phyloP scores from a whole-genome alignment of 2,797 vertebrate species.

The Cyprinella venusta region DNA sequence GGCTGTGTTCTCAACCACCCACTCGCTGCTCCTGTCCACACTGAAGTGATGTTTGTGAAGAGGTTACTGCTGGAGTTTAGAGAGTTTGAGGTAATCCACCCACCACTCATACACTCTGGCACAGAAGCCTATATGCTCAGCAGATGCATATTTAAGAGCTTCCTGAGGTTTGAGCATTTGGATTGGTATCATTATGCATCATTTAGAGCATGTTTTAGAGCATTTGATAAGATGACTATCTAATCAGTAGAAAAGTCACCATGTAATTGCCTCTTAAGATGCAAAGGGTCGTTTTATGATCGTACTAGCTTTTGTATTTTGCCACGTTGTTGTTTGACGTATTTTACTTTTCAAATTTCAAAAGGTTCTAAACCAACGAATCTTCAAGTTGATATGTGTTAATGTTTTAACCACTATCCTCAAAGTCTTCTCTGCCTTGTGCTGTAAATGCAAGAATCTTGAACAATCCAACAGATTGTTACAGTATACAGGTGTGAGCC shows the following conservation, averaged over 20 bases:
- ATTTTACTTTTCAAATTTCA: neutral
- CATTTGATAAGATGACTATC: neutral
- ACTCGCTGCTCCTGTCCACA: slow-evolving; percentile 43
- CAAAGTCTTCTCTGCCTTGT: neutral
- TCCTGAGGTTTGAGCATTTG: neutral
- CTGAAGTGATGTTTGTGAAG: slow-evolving; percentile 45
- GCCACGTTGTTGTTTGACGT: neutral
- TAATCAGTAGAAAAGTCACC: neutral
- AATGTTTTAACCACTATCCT: neutral
- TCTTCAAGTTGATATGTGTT: neutral
- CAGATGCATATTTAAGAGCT: neutral
- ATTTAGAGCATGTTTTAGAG: neutral
- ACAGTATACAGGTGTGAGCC: slow-evolving; percentile 18
- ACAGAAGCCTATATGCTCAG: neutral
- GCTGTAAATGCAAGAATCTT: slow-evolving; percentile 19
- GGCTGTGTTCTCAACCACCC: slow-evolving; percentile 41
- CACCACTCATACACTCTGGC: slow-evolving; percentile 11
- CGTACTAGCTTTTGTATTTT: neutral
- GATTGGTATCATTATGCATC: neutral
- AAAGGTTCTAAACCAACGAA: neutral
- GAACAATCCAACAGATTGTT: slow-evolving; percentile 32
- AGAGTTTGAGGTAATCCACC: slow-evolving; percentile 47
- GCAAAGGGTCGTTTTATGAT: neutral
- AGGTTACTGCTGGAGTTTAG: slow-evolving; percentile 38
- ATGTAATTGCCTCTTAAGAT: neutral